phyloP scores from a whole-genome alignment of 2,888 invertebrate genomes.

The Drosophila imparisetae region DNA sequence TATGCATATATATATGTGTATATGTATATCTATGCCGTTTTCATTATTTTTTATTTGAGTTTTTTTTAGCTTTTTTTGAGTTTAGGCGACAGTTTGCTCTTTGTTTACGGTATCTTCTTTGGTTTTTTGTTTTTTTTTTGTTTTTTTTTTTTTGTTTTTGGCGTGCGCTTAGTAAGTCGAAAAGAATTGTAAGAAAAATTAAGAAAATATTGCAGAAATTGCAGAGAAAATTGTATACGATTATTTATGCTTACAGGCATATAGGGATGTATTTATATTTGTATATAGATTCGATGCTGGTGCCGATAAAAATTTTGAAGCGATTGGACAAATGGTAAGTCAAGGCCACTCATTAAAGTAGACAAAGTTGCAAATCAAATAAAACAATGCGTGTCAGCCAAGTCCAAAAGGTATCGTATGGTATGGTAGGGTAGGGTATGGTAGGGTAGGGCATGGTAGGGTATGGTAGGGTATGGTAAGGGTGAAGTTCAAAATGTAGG shows the following conservation, averaged over 20 bases:
- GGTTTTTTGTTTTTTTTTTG: constrained; percentile 8
- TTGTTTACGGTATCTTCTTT: constrained; percentile 7
- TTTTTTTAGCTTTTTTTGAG: constrained; percentile 14
- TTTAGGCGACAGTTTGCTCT: constrained; percentile 40
- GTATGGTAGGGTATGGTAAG: not conserved
- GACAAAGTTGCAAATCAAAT: constrained; percentile 22
- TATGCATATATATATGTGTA: constrained; percentile 49
- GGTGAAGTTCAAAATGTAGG: too few relatives aligned
- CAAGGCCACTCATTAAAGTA: constrained; percentile 53
- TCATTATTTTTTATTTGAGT: constrained; percentile 27
- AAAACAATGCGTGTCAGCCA: constrained; percentile 18
- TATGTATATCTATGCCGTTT: constrained; percentile 50
- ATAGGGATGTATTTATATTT: constrained; percentile 19
- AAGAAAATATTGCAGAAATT: constrained; percentile 26
- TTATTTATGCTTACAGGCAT: constrained; percentile 17
- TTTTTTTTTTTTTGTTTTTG: constrained; percentile 15
- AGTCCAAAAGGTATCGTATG: constrained; percentile 10
- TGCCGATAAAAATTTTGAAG: constrained; percentile 41
- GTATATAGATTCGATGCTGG: constrained; percentile 38
- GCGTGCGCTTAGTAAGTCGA: constrained; percentile 48
- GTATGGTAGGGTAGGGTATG: not conserved
- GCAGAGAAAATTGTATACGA: constrained; percentile 25
- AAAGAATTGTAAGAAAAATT: constrained; percentile 23
- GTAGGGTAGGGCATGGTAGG: too few relatives aligned
- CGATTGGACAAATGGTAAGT: constrained; percentile 34